These are phyloP conservation scores for Scaptomyza montana DNA, from an alignment of 1,140 invertebrate genomes.

Conservation along the genomic window DNA sequence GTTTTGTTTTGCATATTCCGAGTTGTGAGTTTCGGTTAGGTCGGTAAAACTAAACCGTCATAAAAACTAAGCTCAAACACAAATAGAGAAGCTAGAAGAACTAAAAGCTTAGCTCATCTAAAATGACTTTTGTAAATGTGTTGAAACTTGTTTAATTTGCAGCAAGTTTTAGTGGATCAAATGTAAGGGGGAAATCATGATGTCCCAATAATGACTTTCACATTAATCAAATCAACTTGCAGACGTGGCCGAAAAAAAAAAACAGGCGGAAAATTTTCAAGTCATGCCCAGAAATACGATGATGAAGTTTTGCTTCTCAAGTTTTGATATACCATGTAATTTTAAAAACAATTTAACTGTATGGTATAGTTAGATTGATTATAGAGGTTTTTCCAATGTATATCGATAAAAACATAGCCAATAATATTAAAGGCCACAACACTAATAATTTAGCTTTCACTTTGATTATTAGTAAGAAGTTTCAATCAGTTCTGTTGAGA, in stretches of 20 bases:
- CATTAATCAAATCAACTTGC: conserved; percentile 62
- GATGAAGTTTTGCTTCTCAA: conserved; percentile 8
- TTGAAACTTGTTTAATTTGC: conserved; percentile 81
- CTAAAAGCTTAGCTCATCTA: conserved; percentile 48
- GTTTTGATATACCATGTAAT: not conserved
- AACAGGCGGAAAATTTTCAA: conserved; percentile 2
- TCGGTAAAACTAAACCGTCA: conserved; percentile 18
- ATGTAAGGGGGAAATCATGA: not conserved
- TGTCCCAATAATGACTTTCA: conserved; percentile 62
- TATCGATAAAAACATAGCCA: too few relatives aligned
- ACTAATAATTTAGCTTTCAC: too few relatives aligned
- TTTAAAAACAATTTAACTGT: too few relatives aligned
- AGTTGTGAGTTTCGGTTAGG: not conserved
- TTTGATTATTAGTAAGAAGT: too few relatives aligned
- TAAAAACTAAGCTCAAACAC: conserved; percentile 78
- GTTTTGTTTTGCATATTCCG: conserved; percentile 62
- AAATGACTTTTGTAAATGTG: conserved; percentile 79
- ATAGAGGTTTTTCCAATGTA: too few relatives aligned
- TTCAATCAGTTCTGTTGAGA: too few relatives aligned
- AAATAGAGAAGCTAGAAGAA: conserved; percentile 51
- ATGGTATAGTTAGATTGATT: too few relatives aligned
- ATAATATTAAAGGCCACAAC: too few relatives aligned
- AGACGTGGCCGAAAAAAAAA: not conserved
- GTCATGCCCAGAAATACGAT: conserved; percentile 25
- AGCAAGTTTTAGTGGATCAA: conserved; percentile 61